Evolutionary conservation across 2,113 vertebrate genomes (phyloP), one percentile per base, ranked within the genome.

Genomic region (Thermophis baileyi): DNA sequence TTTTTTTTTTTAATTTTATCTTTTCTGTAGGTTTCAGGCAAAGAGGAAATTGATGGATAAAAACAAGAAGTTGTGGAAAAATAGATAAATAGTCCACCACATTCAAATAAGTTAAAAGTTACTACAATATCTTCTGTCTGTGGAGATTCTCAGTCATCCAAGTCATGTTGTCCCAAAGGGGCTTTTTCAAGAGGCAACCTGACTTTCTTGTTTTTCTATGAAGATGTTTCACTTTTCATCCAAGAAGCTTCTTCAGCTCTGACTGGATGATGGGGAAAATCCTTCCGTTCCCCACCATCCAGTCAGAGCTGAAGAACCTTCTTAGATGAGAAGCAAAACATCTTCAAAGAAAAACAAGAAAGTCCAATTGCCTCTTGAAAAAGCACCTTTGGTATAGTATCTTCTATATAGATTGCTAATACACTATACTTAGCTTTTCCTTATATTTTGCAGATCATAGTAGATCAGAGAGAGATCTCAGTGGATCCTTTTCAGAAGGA

Each of bases 381-480:
- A 60, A 60, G 24, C 55, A 57, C 2, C 55, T 57, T 57, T 57
- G 55, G 55, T 60, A 60, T 1, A 55, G 51, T 91, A 6, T n/a
- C 10, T 91, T 93, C 27, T 91, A 2, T 55, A 18, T 1, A 47
- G 85, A 22, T 63, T n/a, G 22, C 12, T 57, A 47, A 74, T 1
- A 91, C 55, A 7, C 55, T 87, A 7, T 25, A 86, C 12, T n/a
- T 50, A 87, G 30, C 50, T 51, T 94, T 69, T 3, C 91, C 57
- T 92, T 95, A 94, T 2, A 53, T 95, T 85, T 93, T 97, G 20
- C 96, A 99, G 99, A 99, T 95, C 98, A 94, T 85, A 99, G 99
- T 95, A 98, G 95, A 93, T 99, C 99, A 57, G 99, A 99, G 94
- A 95, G 98, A 97, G 99, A 99, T 97, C 96, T 99, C 95, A 98